Base-by-base conservation (phyloP, 2,888 invertebrate genomes). In the Temnothorax unifasciatus region DNA sequence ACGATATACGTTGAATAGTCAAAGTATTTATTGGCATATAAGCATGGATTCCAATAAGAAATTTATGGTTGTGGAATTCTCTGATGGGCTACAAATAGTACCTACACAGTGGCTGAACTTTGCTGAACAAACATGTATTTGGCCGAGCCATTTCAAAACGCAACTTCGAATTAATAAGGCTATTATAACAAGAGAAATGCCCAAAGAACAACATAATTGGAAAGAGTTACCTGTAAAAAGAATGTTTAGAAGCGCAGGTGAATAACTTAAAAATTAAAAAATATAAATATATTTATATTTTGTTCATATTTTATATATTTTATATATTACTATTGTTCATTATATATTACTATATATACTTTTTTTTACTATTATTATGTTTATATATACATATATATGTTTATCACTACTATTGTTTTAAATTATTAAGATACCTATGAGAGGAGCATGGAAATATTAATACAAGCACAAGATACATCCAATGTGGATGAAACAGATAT, bases 381-480 rank as follows among this genome's bases (percentile, higher is more conserved):
- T 0, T 34, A 34, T 34, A 34, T 34, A 34, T 34, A 25, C 1
- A 34, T 34, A 34, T 34, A 34, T 34, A 34, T 34, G 5, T 34
- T 5, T 34, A 34, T 34, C 34, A 34, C 18, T 18, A 54, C 11
- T 9, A 4, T 64, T n/a, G 4, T 41, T 64, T 38, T 64, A 5
- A 41, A 64, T 64, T 15, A 21, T 44, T n/a, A 6, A 64, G 64
- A 13, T 64, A 64, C 21, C 13, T 64, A 44, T 21, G 44, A 64
- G 21, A 41, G 41, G 3, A 41, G 41, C n/a, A 21, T 64, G 21
- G 41, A n/a, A 41, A 64, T 21, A 21, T 64, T 64, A 64, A 21
- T n/a, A 21, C n/a, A n/a, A 64, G 41, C 64, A 9, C 21, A 64
- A 64, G 21, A 64, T 64, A 44, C 21, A 64, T 64, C 64, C n/a